These are phyloP conservation scores for Thunnus maccoyii DNA, from an alignment of 2,113 vertebrate species.

Conservation along the genomic window DNA sequence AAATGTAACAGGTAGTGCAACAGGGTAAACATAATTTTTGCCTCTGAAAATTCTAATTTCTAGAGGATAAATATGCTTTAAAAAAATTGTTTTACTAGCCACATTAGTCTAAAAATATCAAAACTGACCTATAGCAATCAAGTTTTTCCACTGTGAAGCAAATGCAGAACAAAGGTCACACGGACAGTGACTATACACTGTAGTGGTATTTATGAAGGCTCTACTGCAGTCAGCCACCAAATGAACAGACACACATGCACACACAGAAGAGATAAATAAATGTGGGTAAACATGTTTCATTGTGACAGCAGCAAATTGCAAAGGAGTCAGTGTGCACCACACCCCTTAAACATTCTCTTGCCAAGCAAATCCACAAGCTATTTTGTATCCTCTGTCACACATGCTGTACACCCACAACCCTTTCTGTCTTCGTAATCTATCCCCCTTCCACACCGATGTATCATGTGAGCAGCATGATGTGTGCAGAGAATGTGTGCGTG, in stretches of 20 bases:
- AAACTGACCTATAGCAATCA: constrained; percentile 5
- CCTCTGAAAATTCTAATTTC: background rate
- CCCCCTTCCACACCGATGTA: background rate
- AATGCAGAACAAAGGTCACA: constrained; percentile 40
- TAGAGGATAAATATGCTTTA: background rate
- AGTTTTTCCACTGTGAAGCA: constrained; percentile 50
- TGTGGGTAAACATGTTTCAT: constrained; percentile 3
- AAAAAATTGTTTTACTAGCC: background rate
- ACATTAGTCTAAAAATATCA: constrained; percentile 47
- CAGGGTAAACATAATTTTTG: constrained; percentile 1
- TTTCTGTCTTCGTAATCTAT: constrained; percentile 8
- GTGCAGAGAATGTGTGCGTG: background rate
- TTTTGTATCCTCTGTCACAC: constrained; percentile 16
- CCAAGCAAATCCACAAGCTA: constrained; percentile 4
- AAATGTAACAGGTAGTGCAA: background rate
- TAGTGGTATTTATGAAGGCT: constrained; percentile 23
- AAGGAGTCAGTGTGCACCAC: constrained; percentile 5
- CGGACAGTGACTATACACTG: constrained; percentile 6
- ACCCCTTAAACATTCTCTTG: constrained; percentile 9
- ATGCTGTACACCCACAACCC: constrained; percentile 1
- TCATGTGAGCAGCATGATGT: constrained; percentile 19
- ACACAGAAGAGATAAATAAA: constrained; percentile 5
- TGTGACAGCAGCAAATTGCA: constrained; percentile 19
- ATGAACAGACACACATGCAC: background rate
- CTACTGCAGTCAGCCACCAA: background rate